A percentile compares a stretch with the other conserved stretches of the same genome.
Conservation (phyloP, 2,113 vertebrate species). For the Menidia beryllina region DNA sequence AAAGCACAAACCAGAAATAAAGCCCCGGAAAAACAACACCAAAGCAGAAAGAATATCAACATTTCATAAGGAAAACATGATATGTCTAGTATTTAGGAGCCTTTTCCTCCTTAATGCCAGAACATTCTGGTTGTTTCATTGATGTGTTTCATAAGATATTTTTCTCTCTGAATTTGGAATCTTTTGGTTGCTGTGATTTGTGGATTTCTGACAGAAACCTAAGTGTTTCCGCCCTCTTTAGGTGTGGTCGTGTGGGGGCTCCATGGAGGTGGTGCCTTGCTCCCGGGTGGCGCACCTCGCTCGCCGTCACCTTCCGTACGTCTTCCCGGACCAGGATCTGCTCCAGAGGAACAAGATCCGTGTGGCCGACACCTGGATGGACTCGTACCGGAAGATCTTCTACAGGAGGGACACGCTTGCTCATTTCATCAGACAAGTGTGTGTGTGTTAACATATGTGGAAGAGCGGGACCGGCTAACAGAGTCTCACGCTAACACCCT, state of each 20-base stretch:
- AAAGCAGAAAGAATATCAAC: too few relatives aligned
- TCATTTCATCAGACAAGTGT: slow-evolving; percentile 87
- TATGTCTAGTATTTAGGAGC: too few relatives aligned
- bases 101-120: too few relatives aligned
- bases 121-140: too few relatives aligned
- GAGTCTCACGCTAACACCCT: background rate
- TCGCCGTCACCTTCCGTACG: slow-evolving; percentile 58
- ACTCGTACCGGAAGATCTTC: slow-evolving; percentile 86
- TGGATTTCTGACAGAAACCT: too few relatives aligned
- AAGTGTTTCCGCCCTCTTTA: slow-evolving; percentile 35
- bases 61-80: too few relatives aligned
- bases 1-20: too few relatives aligned
- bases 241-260: slow-evolving; percentile 93
- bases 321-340: slow-evolving; percentile 78
- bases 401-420: slow-evolving; percentile 85
- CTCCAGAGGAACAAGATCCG: slow-evolving; percentile 86
- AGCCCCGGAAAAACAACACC: too few relatives aligned
- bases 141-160: too few relatives aligned
- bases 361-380: slow-evolving; percentile 90
- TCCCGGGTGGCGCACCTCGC: slow-evolving; percentile 89
- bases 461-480: background rate
- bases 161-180: too few relatives aligned
- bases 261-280: slow-evolving; percentile 90
- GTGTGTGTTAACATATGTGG: slow-evolving; percentile 22
- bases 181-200: too few relatives aligned